These are phyloP conservation scores for Drosophila pegasa DNA, from an alignment of 2,888 invertebrate species.

Conservation along the genomic window DNA sequence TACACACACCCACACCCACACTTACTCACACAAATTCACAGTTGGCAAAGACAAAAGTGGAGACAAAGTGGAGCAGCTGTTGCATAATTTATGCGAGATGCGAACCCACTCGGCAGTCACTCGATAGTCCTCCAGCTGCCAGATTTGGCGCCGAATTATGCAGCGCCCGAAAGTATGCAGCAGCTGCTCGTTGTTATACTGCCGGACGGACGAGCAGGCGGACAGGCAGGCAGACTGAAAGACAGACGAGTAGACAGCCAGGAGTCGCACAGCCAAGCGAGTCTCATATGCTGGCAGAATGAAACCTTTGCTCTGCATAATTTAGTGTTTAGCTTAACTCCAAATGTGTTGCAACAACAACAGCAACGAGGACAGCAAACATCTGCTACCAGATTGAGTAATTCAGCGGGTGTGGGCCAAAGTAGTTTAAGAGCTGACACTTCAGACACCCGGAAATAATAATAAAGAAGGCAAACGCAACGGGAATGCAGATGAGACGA, in stretches of 20 bases:
- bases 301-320: conserved; percentile 57
- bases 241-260: neutral
- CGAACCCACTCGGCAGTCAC: conserved; percentile 26
- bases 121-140: conserved; percentile 22
- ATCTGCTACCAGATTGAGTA: conserved; percentile 24
- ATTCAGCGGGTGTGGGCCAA: neutral
- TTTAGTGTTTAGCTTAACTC: conserved; percentile 43
- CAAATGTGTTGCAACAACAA: conserved; percentile 19
- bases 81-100: conserved; percentile 63
- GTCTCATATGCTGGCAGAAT: conserved; percentile 25
- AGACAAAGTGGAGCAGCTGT: conserved; percentile 47
- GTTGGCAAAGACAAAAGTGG: conserved; percentile 14
- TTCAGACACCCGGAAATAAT: conserved; percentile 30
- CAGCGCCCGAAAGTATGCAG: conserved; percentile 41
- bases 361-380: conserved; percentile 5
- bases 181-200: conserved; percentile 26
- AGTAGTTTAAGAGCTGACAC: conserved; percentile 8
- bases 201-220: neutral
- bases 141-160: conserved; percentile 51
- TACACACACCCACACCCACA: conserved; percentile 2
- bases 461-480: conserved; percentile 5
- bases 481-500: conserved; percentile 1
- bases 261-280: conserved; percentile 10
- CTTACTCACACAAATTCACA: neutral
- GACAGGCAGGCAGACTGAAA: neutral